Percentiles rank a stretch among this genome's conserved stretches.
These are phyloP conservation scores for Copidosoma floridanum DNA, from an alignment of 1,140 invertebrate genomes.

Conservation along the genomic window DNA sequence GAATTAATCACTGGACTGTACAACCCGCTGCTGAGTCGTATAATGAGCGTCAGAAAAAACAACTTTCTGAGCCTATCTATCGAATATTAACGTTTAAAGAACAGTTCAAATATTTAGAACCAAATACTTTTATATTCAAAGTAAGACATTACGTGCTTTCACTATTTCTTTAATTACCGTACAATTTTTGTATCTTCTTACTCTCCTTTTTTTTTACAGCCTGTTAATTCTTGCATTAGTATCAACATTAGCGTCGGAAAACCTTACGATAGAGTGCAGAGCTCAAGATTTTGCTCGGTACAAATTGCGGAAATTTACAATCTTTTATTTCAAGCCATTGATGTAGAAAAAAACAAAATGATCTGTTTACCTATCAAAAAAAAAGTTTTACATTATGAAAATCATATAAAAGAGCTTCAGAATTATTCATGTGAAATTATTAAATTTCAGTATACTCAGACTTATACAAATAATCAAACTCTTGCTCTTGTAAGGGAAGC, in stretches of 20 bases:
- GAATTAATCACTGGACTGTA: slow-evolving; percentile 7
- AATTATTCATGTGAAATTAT: slow-evolving; percentile 30
- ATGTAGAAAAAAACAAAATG: slow-evolving; percentile 16
- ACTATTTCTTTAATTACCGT: background rate
- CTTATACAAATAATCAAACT: slow-evolving; percentile 29
- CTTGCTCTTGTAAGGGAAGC: slow-evolving; percentile 34
- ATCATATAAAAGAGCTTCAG: slow-evolving; percentile 16
- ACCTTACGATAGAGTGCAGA: slow-evolving; percentile 39
- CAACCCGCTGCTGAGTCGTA: slow-evolving; percentile 38
- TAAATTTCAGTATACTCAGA: slow-evolving; percentile 38
- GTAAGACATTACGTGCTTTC: slow-evolving; percentile 25
- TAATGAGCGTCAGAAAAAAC: slow-evolving; percentile 38
- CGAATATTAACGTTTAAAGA: slow-evolving; percentile 26
- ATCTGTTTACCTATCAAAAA: slow-evolving; percentile 31
- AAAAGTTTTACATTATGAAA: slow-evolving; percentile 22
- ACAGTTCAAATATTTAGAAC: background rate
- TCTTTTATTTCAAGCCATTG: slow-evolving; percentile 32
- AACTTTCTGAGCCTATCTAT: slow-evolving; percentile 26
- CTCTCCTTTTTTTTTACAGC: slow-evolving; percentile 6
- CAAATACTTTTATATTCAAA: slow-evolving; percentile 18
- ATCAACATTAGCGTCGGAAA: slow-evolving; percentile 34
- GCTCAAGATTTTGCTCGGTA: slow-evolving; percentile 48
- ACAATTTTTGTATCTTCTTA: background rate
- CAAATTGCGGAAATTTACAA: slow-evolving; percentile 34
- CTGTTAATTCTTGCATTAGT: background rate